Base-by-base conservation (phyloP, 1,140 invertebrate species). In the Hermetia illucens region DNA sequence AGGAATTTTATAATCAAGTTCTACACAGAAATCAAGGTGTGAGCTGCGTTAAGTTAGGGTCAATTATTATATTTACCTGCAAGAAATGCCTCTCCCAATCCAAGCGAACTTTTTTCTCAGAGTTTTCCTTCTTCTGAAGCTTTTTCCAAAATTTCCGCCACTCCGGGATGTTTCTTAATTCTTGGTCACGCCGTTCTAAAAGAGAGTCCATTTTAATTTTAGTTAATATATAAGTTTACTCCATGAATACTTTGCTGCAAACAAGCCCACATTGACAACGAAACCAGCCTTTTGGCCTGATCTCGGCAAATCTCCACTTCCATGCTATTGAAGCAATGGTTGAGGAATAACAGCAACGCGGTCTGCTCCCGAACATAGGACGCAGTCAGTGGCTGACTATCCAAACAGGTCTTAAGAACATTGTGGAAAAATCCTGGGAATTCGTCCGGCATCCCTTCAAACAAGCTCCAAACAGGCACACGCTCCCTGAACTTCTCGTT, bases 401-500 rank as follows among this genome's bases (percentile, higher is more conserved):
- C 64, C 2, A 94, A 61, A 38, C 75, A 72, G 0, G 77, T 65
- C 40, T 77, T 61, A 4, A 97, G 60, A 3, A 98, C 78, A 54
- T 83, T 77, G 42, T 80, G 72, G 50, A 98, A 94, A 58, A 98
- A 96, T 3, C 68, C 71, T 1, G 77, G 63, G 64, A 98, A 98
- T 40, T 94, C 71, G 1, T 79, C 72, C 1, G 83, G 76, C 22
- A 76, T 65, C 45, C 81, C 78, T 41, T 84, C 74, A 50, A 98
- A 93, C 48, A 87, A 79, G 55, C 84, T 76, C 94, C 94, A 98
- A n/a, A 92, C 88, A 43, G 85, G 82, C 10, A 98, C 89, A 46
- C 93, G 66, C 66, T 99, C 95, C 12, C 93, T 67, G 54, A 97
- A 95, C 58, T 98, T 98, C 54, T 98, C 94, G 72, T 98, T 99